Evolutionary conservation across 2,888 invertebrate genomes (phyloP).

Genomic region (Rosalia funebris): DNA sequence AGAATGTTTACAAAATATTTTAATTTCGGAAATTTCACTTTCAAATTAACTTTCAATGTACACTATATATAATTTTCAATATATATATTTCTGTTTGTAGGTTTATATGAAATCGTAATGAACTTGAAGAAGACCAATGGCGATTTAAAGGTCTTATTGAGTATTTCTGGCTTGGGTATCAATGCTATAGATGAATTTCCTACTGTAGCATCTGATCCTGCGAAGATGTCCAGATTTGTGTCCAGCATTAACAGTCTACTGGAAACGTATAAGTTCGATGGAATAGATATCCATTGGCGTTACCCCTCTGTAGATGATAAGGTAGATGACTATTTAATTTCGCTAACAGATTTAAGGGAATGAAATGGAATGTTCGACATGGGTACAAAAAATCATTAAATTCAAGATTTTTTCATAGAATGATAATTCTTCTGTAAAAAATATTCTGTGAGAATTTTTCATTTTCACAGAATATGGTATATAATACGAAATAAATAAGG

Average conservation of each 20-base stretch:
- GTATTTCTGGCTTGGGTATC: not conserved
- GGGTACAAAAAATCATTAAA: no score
- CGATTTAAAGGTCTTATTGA: not conserved
- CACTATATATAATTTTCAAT: no score
- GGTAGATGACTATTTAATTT: not conserved
- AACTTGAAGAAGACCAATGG: not conserved
- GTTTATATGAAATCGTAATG: not conserved
- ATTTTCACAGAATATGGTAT: no score
- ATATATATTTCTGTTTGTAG: not conserved
- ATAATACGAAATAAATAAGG: no score
- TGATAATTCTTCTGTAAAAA: no score
- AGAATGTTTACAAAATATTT: no score
- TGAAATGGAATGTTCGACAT: no score
- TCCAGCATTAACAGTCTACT: not conserved
- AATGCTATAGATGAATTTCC: not conserved
- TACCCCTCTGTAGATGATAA: not conserved
- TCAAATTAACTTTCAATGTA: no score
- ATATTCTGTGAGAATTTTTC: no score
- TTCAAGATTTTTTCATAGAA: no score
- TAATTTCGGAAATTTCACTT: no score
- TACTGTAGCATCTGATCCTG: not conserved
- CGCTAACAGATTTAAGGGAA: no score
- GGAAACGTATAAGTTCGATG: not conserved
- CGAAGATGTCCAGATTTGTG: not conserved
- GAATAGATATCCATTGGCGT: not conserved